These are phyloP conservation scores for Ctenodactylus gundi DNA, from an alignment of 2,113 vertebrate genomes.

Conservation along the genomic window DNA sequence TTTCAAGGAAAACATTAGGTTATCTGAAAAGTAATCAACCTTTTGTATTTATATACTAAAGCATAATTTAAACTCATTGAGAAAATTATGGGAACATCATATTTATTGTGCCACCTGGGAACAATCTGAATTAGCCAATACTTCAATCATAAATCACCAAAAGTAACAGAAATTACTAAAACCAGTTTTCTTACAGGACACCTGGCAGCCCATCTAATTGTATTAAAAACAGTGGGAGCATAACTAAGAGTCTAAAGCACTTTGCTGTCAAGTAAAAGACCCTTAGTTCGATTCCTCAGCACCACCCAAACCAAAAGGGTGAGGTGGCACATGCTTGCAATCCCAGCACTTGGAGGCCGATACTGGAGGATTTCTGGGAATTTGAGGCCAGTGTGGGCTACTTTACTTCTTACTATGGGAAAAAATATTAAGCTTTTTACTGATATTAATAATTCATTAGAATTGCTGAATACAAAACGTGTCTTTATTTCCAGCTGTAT, in stretches of 20 bases:
- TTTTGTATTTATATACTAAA: constrained; percentile 42
- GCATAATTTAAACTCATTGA: background rate
- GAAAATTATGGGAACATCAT: background rate
- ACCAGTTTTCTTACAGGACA: background rate
- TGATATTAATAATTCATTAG: constrained; percentile 47
- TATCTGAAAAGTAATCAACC: constrained; percentile 45
- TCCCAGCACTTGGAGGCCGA: no score
- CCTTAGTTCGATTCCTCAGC: no score
- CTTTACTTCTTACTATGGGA: background rate
- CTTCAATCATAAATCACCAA: background rate
- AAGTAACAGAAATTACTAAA: background rate
- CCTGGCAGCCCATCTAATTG: background rate
- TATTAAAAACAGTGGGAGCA: no score
- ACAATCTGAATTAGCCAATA: constrained; percentile 34
- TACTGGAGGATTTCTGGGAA: no score
- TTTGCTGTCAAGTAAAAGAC: no score
- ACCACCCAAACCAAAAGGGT: no score
- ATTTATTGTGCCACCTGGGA: background rate
- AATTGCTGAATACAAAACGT: constrained; percentile 64
- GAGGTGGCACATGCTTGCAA: no score
- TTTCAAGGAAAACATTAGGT: background rate
- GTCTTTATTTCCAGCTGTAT: constrained; percentile 66
- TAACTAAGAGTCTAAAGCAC: no score
- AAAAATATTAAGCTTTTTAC: constrained; percentile 34
- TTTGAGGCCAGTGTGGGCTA: no score